Evolutionary conservation across 2,797 vertebrate genomes (phyloP), one percentile per base, ranked within the genome.

Genomic region (Parotocinclus haroldoi): DNA sequence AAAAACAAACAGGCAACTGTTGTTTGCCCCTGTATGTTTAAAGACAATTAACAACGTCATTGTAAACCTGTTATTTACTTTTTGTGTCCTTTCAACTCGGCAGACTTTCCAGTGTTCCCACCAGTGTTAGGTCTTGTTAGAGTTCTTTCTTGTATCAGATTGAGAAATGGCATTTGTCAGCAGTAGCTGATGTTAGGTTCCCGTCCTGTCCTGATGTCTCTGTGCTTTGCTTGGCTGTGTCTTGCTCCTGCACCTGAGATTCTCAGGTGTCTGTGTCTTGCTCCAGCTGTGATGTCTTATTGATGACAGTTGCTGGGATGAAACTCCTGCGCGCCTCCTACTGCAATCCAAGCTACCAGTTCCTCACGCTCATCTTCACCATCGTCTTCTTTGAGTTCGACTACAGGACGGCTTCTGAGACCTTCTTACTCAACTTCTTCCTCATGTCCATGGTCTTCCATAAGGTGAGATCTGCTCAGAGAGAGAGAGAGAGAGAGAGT

Each of bases 401-500:
- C 87, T 97, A 88, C 79, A 92, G 90, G 17, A 86, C 77, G 4
- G 82, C 92, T 74, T 99, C 96, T 0, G 95, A 99, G 85, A 95
- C 95, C 73, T 98, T 98, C 84, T 84, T 99, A 77, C 84, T 98
- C 72, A 94, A 98, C 88, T 96, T 96, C 89, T 99, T 96, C 86
- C 75, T 98, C 82, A 94, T 97, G 90, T 96, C 96, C 61, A 94
- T 99, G 18, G 58, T 98, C 56, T 96, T 96, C 79, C 93, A 93
- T 74, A 99, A 98, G 95, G 96, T 91, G 85, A 90, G 91, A 82
- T 2, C 8, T 48, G 44, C 44, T 38, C 2, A 19, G 19, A 7
- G 16, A n/a, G n/a, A n/a, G n/a, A n/a, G n/a, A n/a, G n/a, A n/a
- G n/a, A n/a, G n/a, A n/a, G n/a, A 19, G 16, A 19, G 2, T 27